Conservation (phyloP, 2,113 vertebrate genomes). For the Lepisosteus osseus region DNA sequence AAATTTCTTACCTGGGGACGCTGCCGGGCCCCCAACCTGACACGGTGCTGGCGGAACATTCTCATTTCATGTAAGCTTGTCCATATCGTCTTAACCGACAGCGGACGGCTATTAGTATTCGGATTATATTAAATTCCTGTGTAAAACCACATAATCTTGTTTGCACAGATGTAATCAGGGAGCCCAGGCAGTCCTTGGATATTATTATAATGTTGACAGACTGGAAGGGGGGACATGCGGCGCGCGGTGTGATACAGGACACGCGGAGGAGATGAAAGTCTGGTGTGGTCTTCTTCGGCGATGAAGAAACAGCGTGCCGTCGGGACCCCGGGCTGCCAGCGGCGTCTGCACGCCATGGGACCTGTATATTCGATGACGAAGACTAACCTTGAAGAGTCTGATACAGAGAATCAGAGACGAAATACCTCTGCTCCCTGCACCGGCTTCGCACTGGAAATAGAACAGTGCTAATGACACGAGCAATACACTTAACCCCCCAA, state of each 20-base stretch:
- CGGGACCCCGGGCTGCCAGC: too few species aligned
- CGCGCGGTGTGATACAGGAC: not conserved
- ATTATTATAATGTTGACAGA: constrained; percentile 26
- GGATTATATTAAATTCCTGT: constrained; percentile 36
- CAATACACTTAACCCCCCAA: too few species aligned
- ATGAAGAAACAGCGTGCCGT: too few species aligned
- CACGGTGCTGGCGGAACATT: constrained; percentile 7
- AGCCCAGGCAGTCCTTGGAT: constrained; percentile 2
- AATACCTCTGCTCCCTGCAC: too few species aligned
- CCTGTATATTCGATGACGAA: too few species aligned
- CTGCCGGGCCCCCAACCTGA: not conserved
- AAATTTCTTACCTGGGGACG: not conserved
- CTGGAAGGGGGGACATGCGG: not conserved
- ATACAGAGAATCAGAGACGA: too few species aligned
- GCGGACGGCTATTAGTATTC: constrained; percentile 24
- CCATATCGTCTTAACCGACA: constrained; percentile 24
- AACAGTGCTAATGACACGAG: too few species aligned
- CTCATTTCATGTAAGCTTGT: constrained; percentile 12
- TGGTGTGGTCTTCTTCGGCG: too few species aligned
- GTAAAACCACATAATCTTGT: constrained; percentile 33
- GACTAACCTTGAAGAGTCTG: too few species aligned
- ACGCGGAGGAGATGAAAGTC: too few species aligned
- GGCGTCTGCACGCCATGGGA: too few species aligned
- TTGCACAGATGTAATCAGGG: constrained; percentile 17
- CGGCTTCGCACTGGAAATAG: too few species aligned